Base-by-base conservation (phyloP, 2,113 vertebrate species). In the Mustela nigripes region DNA sequence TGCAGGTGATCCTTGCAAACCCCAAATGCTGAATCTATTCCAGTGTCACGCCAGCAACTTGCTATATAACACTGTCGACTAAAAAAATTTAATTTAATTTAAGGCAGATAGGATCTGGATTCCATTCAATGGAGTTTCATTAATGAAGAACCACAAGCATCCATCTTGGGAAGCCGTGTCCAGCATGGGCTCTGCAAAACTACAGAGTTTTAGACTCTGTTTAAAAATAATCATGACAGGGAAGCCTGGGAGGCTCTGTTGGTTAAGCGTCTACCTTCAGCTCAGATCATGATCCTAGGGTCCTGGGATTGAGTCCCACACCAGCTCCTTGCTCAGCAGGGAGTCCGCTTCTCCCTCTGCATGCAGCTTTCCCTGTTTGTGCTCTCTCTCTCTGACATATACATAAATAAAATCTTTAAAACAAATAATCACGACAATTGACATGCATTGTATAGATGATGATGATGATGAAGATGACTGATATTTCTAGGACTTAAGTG, bases 1-100 rank as follows among this genome's bases (percentile, higher is more conserved):
- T 69, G 63, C 50, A 74, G 84, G 76, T 83, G 87, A 88, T 26
- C 73, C 76, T 94, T n/a, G 24, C 19, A 83, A 89, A 86, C 56
- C 71, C 11, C 1, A 62, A 36, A 67, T 19, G 36, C 16, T 86
- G 21, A 65, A 83, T 53, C 28, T n/a, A 28, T 39, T 65, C 18
- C 60, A 62, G 3, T 15, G 24, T 28, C 60, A 33, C 5, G 26
- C 14, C 48, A 67, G 67, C 80, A 65, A 74, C 90, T 92, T 82
- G 62, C 87, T 78, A 1, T 48, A 42, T 48, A 42, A 91, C 58
- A 69, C 39, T 26, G 18, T 36, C 88, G 48, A 78, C 79, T 58
- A 74, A 58, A 19, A 22, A 62, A 11, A 28, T 48, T 76, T 15
- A 65, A 76, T 73, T 48, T 92, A 71, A 93, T 88, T 56, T 50